phyloP scores from a whole-genome alignment of 2,113 vertebrate genomes.

The Osmerus eperlanus region DNA sequence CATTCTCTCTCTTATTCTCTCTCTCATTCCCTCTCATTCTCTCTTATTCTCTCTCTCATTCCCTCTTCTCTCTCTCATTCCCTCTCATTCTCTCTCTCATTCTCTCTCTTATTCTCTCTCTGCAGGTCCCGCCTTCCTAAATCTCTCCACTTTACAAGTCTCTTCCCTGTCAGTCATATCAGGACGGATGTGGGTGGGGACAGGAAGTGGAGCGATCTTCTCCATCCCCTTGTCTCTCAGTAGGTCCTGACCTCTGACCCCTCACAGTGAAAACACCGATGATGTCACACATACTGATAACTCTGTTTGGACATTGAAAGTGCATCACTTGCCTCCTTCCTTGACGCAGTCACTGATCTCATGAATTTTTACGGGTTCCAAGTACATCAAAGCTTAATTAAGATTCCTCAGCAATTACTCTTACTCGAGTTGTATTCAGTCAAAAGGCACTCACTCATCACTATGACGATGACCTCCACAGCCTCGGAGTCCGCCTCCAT shows the following conservation, averaged over 20 bases:
- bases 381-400: no score
- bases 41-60: no score
- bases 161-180: slow-evolving; percentile 67
- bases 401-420: no score
- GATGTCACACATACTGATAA: neutral
- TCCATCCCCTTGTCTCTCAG: slow-evolving; percentile 70
- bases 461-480: slow-evolving; percentile 27
- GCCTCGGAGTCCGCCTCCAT: slow-evolving; percentile 72
- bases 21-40: no score
- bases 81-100: neutral
- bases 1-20: no score
- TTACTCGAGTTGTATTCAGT: neutral
- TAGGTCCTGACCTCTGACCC: slow-evolving; percentile 46
- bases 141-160: slow-evolving; percentile 73
- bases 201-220: slow-evolving; percentile 73
- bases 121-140: slow-evolving; percentile 67
- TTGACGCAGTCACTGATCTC: neutral
- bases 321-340: neutral
- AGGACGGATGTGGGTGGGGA: slow-evolving; percentile 74
- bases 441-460: neutral
- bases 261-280: neutral
- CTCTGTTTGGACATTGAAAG: neutral
- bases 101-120: neutral
- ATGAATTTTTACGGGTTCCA: neutral
- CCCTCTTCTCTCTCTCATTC: no score